Percentiles rank a stretch among this genome's conserved stretches.
Conservation (phyloP, 1,140 invertebrate species). For the Paraescarpia echinospica region DNA sequence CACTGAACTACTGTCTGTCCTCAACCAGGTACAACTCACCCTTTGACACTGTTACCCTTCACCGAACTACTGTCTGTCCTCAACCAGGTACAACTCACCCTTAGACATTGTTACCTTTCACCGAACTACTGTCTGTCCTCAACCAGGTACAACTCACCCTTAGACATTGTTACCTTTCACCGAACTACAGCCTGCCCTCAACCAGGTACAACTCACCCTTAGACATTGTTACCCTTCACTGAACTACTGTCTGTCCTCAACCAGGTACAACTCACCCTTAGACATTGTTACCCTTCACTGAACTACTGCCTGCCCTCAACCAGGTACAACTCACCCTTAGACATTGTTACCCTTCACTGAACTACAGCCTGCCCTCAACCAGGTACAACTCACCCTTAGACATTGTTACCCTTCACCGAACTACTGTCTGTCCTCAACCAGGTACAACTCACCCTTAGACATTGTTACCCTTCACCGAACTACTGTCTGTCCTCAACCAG, state of each 20-base stretch:
- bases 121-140: conserved; percentile 77
- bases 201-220: conserved; percentile 65
- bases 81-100: conserved; percentile 67
- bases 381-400: conserved; percentile 59
- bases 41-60: conserved; percentile 69
- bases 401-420: conserved; percentile 80
- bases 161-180: conserved; percentile 71
- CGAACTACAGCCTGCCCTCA: conserved; percentile 77
- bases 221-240: conserved; percentile 71
- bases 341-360: conserved; percentile 80
- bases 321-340: conserved; percentile 62
- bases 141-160: conserved; percentile 67
- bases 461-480: conserved; percentile 81
- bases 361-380: conserved; percentile 76
- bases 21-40: conserved; percentile 71
- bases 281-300: conserved; percentile 75
- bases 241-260: conserved; percentile 79
- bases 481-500: conserved; percentile 78
- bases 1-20: conserved; percentile 74
- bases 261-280: conserved; percentile 62
- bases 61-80: conserved; percentile 78
- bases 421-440: conserved; percentile 79
- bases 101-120: conserved; percentile 69
- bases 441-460: conserved; percentile 50
- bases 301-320: conserved; percentile 77